Evolutionary conservation across 2,797 vertebrate genomes (phyloP).

Genomic region (Hozukius guyotensis): DNA sequence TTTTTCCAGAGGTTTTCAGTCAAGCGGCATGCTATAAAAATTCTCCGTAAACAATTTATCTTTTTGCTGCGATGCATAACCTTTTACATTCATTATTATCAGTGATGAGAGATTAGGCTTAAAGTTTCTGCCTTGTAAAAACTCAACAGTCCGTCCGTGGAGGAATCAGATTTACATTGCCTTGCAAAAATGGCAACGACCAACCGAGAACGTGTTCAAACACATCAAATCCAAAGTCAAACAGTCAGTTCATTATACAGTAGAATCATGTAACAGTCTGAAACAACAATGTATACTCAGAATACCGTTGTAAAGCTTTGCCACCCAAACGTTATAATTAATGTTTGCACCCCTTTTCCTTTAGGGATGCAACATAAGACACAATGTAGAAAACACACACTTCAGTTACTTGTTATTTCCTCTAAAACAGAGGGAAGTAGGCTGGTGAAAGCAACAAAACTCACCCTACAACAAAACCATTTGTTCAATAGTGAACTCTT

Average conservation of each 20-base stretch:
- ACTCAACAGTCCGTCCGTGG: slow-evolving; percentile 34
- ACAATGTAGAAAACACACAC: slow-evolving; percentile 45
- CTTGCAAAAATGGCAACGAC: slow-evolving; percentile 33
- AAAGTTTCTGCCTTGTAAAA: slow-evolving; percentile 58
- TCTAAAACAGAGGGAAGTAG: slow-evolving; percentile 15
- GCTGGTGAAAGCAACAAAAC: slow-evolving; percentile 42
- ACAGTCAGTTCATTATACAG: slow-evolving; percentile 35
- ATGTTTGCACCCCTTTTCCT: slow-evolving; percentile 20
- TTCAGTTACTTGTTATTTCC: slow-evolving; percentile 35
- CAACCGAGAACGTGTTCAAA: slow-evolving; percentile 29
- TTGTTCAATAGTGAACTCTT: background rate
- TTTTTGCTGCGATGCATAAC: slow-evolving; percentile 54
- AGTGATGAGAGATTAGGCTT: slow-evolving; percentile 51
- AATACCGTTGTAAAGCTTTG: slow-evolving; percentile 60
- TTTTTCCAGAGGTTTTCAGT: slow-evolving; percentile 22
- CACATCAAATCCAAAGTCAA: slow-evolving; percentile 53
- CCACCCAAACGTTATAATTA: slow-evolving; percentile 45
- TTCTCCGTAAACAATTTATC: slow-evolving; percentile 28
- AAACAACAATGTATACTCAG: slow-evolving; percentile 42
- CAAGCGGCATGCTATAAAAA: slow-evolving; percentile 36
- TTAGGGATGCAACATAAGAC: slow-evolving; percentile 44
- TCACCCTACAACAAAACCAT: background rate
- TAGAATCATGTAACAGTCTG: slow-evolving; percentile 60
- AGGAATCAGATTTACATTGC: slow-evolving; percentile 32
- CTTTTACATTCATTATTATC: slow-evolving; percentile 79